Base-by-base conservation (phyloP, 2,113 vertebrate genomes). In the Phaethon lepturus region DNA sequence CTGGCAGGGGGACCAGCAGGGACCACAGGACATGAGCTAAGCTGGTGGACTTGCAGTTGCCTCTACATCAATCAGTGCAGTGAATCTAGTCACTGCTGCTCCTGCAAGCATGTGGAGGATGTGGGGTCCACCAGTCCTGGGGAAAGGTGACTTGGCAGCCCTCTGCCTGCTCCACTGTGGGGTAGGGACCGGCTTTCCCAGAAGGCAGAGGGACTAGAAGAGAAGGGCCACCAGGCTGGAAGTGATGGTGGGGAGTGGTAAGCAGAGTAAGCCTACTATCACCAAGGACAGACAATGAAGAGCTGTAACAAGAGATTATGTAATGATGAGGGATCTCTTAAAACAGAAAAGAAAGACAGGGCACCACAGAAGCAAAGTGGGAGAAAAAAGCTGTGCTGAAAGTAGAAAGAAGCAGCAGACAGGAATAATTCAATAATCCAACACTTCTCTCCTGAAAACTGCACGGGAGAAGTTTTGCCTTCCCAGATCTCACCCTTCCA, bases 31-130 rank as follows among this genome's bases (percentile, higher is more conserved):
- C 15, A 17, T 20, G 40, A 68, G 47, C 17, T 50, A 45, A 49
- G 14, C 40, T 50, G 23, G 19, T 35, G 19, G 23, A 44, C 22
- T 20, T 68, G n/a, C 42, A 55, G 38, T 14, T 67, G 25, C 47
- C 9, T 74, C 53, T 55, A 7, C 20, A 23, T 45, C 45, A 53
- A 26, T 31, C 13, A 55, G n/a, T 13, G 45, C 23, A 10, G 24
- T 1, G 2, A 74, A 87, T 35, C 17, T 25, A 47, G 19, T 55
- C 1, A 1, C 25, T 78, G 42, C 28, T 77, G 24, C 63, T 69
- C 11, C 42, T n/a, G 55, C 0, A 0, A 56, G 35, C 2, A 3
- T 11, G 5, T 69, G 40, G 17, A 49, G 17, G 13, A 53, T 1
- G 0, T 16, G 33, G 17, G 29, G 40, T 68, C 35, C 42, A 44